Evolutionary conservation across 1,140 invertebrate genomes (phyloP).

Genomic region (Leptopilina boulardi): DNA sequence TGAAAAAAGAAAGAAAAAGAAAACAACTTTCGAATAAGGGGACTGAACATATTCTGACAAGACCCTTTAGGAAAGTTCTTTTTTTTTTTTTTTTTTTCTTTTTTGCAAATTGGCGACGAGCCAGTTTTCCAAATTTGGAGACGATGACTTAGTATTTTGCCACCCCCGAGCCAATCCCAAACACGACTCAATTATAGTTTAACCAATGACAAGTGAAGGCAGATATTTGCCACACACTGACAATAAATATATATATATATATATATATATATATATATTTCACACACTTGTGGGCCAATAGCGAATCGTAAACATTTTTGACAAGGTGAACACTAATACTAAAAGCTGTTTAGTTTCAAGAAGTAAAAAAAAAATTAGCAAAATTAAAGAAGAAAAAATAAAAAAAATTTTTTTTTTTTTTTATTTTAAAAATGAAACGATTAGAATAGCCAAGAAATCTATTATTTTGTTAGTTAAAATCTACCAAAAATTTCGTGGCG

Average conservation of each 20-base stretch:
- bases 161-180: background rate
- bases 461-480: too few species aligned
- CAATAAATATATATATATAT: too few species aligned
- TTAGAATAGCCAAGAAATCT: too few species aligned
- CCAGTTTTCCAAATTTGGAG: constrained; percentile 9
- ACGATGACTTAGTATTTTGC: background rate
- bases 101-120: background rate
- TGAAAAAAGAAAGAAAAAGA: background rate
- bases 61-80: background rate
- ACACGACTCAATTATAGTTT: constrained; percentile 5
- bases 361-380: too few species aligned
- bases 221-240: background rate
- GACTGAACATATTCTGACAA: background rate
- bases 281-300: background rate
- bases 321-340: background rate
- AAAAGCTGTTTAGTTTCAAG: too few species aligned
- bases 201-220: background rate
- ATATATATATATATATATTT: too few species aligned
- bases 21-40: background rate
- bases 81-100: too few species aligned
- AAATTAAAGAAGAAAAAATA: too few species aligned
- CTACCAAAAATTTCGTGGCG: too few species aligned
- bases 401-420: too few species aligned
- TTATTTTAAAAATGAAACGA: too few species aligned
- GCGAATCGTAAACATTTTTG: background rate